Base-by-base conservation (phyloP, 2,113 vertebrate genomes). In the Upupa epops region DNA sequence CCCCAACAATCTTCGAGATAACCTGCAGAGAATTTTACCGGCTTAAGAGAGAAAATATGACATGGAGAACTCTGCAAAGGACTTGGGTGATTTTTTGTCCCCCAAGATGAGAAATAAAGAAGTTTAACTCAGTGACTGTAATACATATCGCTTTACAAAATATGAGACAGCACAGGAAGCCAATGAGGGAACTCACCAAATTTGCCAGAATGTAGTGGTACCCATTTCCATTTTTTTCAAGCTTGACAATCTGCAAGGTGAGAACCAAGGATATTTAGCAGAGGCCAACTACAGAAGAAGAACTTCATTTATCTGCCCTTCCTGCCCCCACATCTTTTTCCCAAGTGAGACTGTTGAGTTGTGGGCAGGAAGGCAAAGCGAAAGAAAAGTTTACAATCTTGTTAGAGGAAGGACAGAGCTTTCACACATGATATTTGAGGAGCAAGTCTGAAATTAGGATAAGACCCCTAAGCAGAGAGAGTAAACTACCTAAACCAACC, bases 181-280 rank as follows among this genome's bases (percentile, higher is more conserved):
- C 20, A 58, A 17, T 1, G 2, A 71, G 34, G 29, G 34, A 92
- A 91, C 99, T 99, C 97, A 99, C 99, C 99, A 99, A 96, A 96
- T 99, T 99, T 90, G 99, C 99, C 80, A 99, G 98, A 86, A 99
- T 99, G 97, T 99, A 99, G 96, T 99, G 99, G 94, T 99, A 99
- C 34, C 98, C 99, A 25, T 99, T 99, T 73, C 99, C 98, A 17
- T 99, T 99, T 96, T 99, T 99, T 94, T 99, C 98, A 86, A 99
- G 97, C 64, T 98, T 98, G 66, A 99, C 97, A 74, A 99, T 99
- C 99, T 99, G 95, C 9, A 97, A 93, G 54, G 73, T 42, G 70
- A 91, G 97, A 74, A 97, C 5, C 86, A 91, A 24, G 45, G 36
- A 65, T 80, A 65, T 77, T 96, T 89, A 94, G 45, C 36, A 80